Percentiles rank a stretch among this genome's conserved stretches.
Conservation (phyloP, 1,140 invertebrate genomes). For the Drosophila miranda region DNA sequence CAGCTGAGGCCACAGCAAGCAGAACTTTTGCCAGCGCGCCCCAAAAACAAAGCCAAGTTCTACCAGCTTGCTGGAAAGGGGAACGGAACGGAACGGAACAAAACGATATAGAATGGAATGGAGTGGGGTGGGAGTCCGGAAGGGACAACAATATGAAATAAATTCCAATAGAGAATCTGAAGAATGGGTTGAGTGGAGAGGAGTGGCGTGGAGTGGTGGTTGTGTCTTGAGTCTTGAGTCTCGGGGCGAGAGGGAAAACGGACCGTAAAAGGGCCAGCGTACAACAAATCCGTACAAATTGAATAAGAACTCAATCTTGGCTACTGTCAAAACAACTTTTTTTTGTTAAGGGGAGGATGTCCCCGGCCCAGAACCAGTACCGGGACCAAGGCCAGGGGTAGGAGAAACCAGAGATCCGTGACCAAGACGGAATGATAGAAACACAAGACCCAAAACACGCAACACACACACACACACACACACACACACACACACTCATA, state of each 20-base stretch:
- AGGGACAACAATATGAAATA: slow-evolving; percentile 72
- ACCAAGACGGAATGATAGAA: slow-evolving; percentile 50
- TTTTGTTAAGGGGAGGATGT: not conserved
- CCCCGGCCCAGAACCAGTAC: not conserved
- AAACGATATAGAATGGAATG: not conserved
- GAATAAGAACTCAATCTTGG: slow-evolving; percentile 80
- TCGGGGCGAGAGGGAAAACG: slow-evolving; percentile 6
- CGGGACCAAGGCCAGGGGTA: not conserved
- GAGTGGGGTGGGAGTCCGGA: not conserved
- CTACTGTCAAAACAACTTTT: slow-evolving; percentile 73
- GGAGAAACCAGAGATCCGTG: slow-evolving; percentile 19
- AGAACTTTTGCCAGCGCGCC: slow-evolving; percentile 55
- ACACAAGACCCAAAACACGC: slow-evolving; percentile 10
- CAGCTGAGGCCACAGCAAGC: slow-evolving; percentile 58
- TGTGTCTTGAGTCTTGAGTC: slow-evolving; percentile 2
- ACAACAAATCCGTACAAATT: slow-evolving; percentile 75
- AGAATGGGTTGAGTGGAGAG: slow-evolving; percentile 28
- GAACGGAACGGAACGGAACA: not conserved
- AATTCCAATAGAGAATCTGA: slow-evolving; percentile 53
- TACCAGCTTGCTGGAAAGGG: slow-evolving; percentile 43
- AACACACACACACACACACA: slow-evolving; percentile 8
- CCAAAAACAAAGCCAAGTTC: slow-evolving; percentile 64
- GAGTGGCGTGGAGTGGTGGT: not conserved
- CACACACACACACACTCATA: slow-evolving; percentile 7
- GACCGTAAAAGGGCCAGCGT: slow-evolving; percentile 39